Base-by-base conservation (phyloP, 2,888 invertebrate species). In the Enchytraeus crypticus region DNA sequence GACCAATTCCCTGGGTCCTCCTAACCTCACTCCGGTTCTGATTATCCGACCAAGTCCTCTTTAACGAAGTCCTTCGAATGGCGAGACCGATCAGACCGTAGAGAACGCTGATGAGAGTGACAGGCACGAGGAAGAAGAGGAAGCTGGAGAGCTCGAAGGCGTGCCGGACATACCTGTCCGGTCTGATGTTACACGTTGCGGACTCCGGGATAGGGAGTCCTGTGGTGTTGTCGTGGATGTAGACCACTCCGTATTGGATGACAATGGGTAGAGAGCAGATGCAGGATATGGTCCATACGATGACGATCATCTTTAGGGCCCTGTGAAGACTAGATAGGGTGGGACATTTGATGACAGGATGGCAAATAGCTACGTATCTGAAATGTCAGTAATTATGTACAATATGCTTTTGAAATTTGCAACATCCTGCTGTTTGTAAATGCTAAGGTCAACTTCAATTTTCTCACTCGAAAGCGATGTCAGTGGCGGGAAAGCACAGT, bases 281-380 rank as follows among this genome's bases (percentile, higher is more conserved):
- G 1, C 75, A 71, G 1, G 90, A 88, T 57, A 88, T 78, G 5
- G 88, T 74, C 92, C 92, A 92, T 71, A 90, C 87, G 4, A 84
- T 80, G 26, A 89, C 77, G 46, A 93, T 88, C 68, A 88, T 87
- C 69, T 88, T 85, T 57, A 90, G 84, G 2, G 89, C 90, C 61
- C 92, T 83, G 30, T 88, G 87, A 43, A 91, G 80, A 71, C 89
- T 89, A 1, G 90, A 89, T 84, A 89, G 86, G 46, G 70, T 88
- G 75, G 90, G 89, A 2, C 87, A 85, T 73, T 86, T 82, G 72
- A 92, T 88, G 71, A 92, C 88, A 0, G 92, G 92, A 34, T 64
- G 61, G 73, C 89, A 89, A 70, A 90, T 90, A 58, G 90, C 90
- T 43, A 90, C 85, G 75, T 90, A 92, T 64, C 92, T n/a, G n/a